Base-by-base conservation (phyloP, 2,888 invertebrate genomes). In the Cataglyphis rosenhaueri region DNA sequence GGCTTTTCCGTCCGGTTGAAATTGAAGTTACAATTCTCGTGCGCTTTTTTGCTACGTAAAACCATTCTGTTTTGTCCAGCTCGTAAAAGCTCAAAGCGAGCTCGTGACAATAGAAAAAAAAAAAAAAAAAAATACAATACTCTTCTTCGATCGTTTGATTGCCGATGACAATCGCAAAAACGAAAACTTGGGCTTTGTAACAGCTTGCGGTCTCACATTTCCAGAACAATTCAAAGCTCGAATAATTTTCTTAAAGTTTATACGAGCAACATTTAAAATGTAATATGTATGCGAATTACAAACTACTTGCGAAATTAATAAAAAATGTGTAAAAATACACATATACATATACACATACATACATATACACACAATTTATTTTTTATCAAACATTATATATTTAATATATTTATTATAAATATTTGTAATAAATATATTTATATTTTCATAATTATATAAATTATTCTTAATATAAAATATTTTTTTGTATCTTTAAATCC, bases 41-140 rank as follows among this genome's bases (percentile, higher is more conserved):
- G n/a, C 35, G 10, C 21, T 52, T 76, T n/a, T 71, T 76, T 71
- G 52, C 55, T 55, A 35, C 21, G n/a, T 73, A 70, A 57, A 66
- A 76, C 18, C 8, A 18, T 9, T 29, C 0, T n/a, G 1, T 29
- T 76, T 52, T 25, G 15, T 74, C n/a, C 52, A 76, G 5, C 38
- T 41, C 25, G 29, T 41, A 70, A 76, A 76, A 55, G 25, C 4
- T 65, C 9, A 25, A 41, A 0, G 18, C 32, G 6, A 52, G 25
- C 44, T 6, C 0, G 32, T 15, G 25, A 6, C 8, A 70, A 1
- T 75, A 65, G 32, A 21, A 21, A 21, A 21, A 21, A 21, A 21
- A 21, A 21, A 25, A 25, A 75, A 57, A 1, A 29, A 29, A 62
- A 41, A 25, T 71, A 6, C 10, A 3, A 21, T 21, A 12, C 18